These are phyloP conservation scores for Trogon surrucura DNA, from an alignment of 2,113 vertebrate genomes.

Conservation along the genomic window DNA sequence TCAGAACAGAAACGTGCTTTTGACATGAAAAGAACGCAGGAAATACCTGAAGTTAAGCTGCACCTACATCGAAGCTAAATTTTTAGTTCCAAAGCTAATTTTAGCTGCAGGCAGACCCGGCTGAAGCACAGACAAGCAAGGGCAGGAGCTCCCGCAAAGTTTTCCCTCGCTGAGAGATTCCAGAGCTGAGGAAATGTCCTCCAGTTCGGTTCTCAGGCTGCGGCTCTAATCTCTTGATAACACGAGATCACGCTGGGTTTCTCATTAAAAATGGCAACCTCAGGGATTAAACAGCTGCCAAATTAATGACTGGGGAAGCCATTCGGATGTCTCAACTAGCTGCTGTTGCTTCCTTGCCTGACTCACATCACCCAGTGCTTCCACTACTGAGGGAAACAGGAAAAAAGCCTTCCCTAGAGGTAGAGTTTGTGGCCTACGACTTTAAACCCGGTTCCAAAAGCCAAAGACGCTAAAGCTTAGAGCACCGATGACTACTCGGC, in stretches of 20 bases:
- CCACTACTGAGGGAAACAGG: not conserved
- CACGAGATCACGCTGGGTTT: constrained; percentile 1
- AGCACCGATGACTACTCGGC: not conserved
- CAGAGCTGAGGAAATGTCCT: constrained; percentile 28
- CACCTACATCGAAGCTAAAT: not conserved
- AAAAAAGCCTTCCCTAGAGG: constrained; percentile 48
- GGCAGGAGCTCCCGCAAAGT: not conserved
- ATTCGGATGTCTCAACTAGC: constrained; percentile 1
- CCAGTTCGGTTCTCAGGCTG: not conserved
- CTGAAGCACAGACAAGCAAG: not conserved
- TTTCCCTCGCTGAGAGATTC: not conserved
- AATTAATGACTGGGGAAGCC: constrained; percentile 12
- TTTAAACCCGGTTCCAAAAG: not conserved
- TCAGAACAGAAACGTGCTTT: not conserved
- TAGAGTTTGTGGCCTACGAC: not conserved
- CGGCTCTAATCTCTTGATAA: not conserved
- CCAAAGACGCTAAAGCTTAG: not conserved
- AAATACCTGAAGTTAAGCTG: not conserved
- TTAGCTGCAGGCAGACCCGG: not conserved
- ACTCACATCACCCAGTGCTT: not conserved
- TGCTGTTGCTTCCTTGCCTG: constrained; percentile 1
- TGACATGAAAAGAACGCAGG: not conserved
- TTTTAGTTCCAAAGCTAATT: not conserved
- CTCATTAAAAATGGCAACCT: constrained; percentile 58
- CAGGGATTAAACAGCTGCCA: constrained; percentile 56